These are phyloP conservation scores for Gadopsis bispinosus DNA, from an alignment of 2,797 vertebrate species.

Conservation along the genomic window DNA sequence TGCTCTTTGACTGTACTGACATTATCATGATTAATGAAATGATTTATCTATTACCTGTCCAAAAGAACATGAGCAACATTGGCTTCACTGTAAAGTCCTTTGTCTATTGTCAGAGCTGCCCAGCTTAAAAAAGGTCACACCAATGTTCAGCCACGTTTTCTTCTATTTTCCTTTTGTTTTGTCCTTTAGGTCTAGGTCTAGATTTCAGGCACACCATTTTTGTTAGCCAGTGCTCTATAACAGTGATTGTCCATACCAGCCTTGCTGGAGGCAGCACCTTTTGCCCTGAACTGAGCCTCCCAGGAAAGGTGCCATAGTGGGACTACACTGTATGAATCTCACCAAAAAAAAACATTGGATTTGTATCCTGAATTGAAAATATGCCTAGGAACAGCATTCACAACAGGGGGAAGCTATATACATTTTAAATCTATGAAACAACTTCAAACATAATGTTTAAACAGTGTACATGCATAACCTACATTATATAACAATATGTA, in stretches of 20 bases:
- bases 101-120: neutral
- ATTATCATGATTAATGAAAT: neutral
- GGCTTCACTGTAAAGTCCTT: neutral
- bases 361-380: neutral
- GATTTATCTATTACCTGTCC: neutral
- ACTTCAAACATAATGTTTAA: neutral
- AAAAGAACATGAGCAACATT: conserved; percentile 1
- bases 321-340: neutral
- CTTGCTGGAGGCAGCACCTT: neutral
- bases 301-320: neutral
- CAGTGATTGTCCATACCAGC: neutral
- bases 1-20: neutral
- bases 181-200: neutral
- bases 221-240: neutral
- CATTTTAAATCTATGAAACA: neutral
- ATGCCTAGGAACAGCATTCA: neutral
- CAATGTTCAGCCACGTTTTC: neutral
- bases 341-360: neutral
- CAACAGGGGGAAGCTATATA: neutral
- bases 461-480: neutral
- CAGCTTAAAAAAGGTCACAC: neutral
- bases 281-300: neutral
- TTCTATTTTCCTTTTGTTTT: conserved; percentile 6
- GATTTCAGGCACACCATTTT: neutral
- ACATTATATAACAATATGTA: neutral